Evolutionary conservation across 2,113 vertebrate species (phyloP).

Genomic region (Oreochromis spilurus): DNA sequence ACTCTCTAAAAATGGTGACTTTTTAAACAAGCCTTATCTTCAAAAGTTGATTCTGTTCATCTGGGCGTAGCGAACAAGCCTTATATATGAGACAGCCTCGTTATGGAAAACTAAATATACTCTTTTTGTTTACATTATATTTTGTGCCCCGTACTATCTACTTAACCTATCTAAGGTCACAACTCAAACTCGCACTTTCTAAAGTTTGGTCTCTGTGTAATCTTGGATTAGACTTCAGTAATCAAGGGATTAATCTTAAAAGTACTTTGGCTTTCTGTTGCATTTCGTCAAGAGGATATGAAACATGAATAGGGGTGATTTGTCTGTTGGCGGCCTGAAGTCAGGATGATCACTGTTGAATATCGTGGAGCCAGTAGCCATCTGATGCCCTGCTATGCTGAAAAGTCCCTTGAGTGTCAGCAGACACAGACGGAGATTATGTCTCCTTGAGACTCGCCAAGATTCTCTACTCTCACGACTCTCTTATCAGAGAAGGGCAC

Average conservation of each 20-base stretch:
- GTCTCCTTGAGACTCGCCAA: constrained; percentile 38
- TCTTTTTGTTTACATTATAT: not conserved
- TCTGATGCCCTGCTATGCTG: constrained; percentile 37
- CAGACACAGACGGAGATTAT: constrained; percentile 22
- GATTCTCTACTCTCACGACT: constrained; percentile 50
- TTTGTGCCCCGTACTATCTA: not conserved
- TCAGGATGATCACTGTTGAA: constrained; percentile 17
- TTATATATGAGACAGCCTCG: not conserved
- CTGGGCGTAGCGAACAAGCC: no score
- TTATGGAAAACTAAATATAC: not conserved
- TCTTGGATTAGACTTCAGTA: constrained; percentile 23
- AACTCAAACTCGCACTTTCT: not conserved
- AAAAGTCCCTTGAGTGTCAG: constrained; percentile 29
- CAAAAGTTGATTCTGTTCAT: no score
- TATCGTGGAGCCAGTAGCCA: constrained; percentile 1
- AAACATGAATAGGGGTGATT: constrained; percentile 45
- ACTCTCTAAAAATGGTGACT: not conserved
- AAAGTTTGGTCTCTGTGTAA: constrained; percentile 21
- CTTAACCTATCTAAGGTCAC: not conserved
- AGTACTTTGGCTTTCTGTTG: not conserved
- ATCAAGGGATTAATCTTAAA: constrained; percentile 46
- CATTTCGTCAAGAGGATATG: constrained; percentile 9
- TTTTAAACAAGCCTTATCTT: not conserved
- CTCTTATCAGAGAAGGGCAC: constrained; percentile 39
- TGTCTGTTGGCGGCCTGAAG: constrained; percentile 7